These are phyloP conservation scores for Magallana angulata DNA, from an alignment of 1,140 invertebrate genomes.

Conservation along the genomic window DNA sequence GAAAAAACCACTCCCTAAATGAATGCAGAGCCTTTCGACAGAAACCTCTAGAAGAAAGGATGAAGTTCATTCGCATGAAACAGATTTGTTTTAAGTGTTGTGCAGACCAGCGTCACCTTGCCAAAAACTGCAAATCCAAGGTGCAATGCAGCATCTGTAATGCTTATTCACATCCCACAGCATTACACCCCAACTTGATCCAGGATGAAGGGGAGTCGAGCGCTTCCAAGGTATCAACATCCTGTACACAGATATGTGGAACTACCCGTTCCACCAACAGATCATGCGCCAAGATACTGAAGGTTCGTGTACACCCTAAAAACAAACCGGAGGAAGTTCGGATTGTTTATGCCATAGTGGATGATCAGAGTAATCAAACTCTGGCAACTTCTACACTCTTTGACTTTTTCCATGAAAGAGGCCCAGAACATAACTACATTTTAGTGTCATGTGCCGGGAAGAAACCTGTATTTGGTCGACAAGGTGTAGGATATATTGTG, in stretches of 20 bases:
- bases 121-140: constrained; percentile 41
- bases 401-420: constrained; percentile 31
- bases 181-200: constrained; percentile 15
- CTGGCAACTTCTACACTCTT: constrained; percentile 48
- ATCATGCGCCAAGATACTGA: constrained; percentile 57
- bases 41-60: constrained; percentile 37
- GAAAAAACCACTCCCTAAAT: constrained; percentile 22
- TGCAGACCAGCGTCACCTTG: constrained; percentile 1
- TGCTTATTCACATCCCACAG: neutral
- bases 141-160: constrained; percentile 16
- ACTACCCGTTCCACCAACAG: constrained; percentile 26
- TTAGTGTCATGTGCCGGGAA: constrained; percentile 49
- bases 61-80: neutral
- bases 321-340: neutral
- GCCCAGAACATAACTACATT: constrained; percentile 7
- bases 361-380: constrained; percentile 54
- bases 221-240: neutral
- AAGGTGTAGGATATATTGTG: constrained; percentile 29
- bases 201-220: constrained; percentile 34
- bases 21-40: constrained; percentile 32
- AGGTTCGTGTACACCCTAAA: constrained; percentile 40
- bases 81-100: constrained; percentile 40
- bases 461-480: constrained; percentile 37
- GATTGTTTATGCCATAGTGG: constrained; percentile 48
- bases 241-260: constrained; percentile 48